Percentiles rank a stretch among this genome's conserved stretches.
These are phyloP conservation scores for Papilio polytes DNA, from an alignment of 1,140 invertebrate species.

Conservation along the genomic window DNA sequence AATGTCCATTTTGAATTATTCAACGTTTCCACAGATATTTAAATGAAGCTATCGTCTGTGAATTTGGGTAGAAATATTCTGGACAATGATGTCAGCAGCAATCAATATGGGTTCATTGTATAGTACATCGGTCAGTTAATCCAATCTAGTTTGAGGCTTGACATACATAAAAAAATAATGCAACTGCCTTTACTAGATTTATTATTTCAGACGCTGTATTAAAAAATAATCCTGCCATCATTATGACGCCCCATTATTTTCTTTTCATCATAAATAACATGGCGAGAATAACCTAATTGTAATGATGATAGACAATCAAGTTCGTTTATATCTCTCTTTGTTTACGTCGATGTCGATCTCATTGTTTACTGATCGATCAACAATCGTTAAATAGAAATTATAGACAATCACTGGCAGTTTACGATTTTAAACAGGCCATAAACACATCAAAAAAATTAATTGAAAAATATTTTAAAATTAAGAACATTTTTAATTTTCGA, in stretches of 20 bases:
- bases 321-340: conserved; percentile 40
- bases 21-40: conserved; percentile 2
- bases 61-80: not conserved
- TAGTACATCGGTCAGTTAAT: not conserved
- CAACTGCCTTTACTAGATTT: not conserved
- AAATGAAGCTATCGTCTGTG: not conserved
- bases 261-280: conserved; percentile 33
- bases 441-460: conserved; percentile 8
- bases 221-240: not conserved
- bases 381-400: conserved; percentile 27
- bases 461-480: conserved; percentile 6
- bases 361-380: conserved; percentile 1
- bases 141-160: not conserved
- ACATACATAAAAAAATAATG: not conserved
- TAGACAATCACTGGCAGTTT: conserved; percentile 28
- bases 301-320: conserved; percentile 39
- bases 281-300: conserved; percentile 33
- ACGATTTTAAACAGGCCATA: conserved; percentile 20
- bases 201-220: not conserved
- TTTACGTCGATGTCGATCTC: conserved; percentile 41
- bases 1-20: conserved; percentile 38
- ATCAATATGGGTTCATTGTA: not conserved
- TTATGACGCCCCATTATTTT: conserved; percentile 22
- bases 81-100: not conserved
- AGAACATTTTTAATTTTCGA: conserved; percentile 16